Evolutionary conservation across 2,888 invertebrate genomes (phyloP), one percentile per base, ranked within the genome.

Genomic region (Andrena praecox): DNA sequence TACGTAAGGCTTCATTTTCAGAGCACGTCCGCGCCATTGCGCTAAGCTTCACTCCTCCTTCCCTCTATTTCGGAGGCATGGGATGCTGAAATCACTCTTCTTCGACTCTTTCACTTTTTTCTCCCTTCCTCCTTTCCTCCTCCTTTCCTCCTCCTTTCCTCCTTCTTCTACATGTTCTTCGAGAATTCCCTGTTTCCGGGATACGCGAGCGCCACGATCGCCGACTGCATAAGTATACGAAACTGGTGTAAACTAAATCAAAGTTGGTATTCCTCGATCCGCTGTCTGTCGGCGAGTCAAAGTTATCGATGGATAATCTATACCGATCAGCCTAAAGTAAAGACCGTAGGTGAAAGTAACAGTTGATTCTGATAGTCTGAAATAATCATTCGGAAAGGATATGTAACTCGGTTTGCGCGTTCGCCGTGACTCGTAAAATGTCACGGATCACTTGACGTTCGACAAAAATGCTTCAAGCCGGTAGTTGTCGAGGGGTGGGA

Each of bases 11-110:
- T 88, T 83, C 86, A 85, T 72, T 85, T 83, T 82, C 85, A 84
- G 80, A 88, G 86, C 86, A 86, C 86, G 86, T 88, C 67, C 81
- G 62, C 77, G 67, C 81, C 79, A 75, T 80, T 63, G 77, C 74
- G 71, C 60, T 69, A 76, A 80, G 72, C 81, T 86, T 83, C 66
- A 52, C 68, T 75, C 79, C 77, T 81, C 74, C 76, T 63, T 76
- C 56, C 82, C 60, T 56, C 77, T 54, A 56, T 80, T 63, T 56
- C 67, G 29, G 27, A 60, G 68, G 62, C 63, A 75, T 70, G 80
- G 75, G 82, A 80, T 68, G 69, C 77, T 29, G 77, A 67, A 75
- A 80, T 79, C 77, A 71, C 70, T 76, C 85, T 84, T 60, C 48
- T 60, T 64, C 50, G 10, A 60, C 29, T 66, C 50, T 16, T 54